Percentiles rank a stretch among this genome's conserved stretches.
Evolutionary conservation across 2,113 vertebrate species (phyloP).

Genomic region (Emydocephalus ijimae): DNA sequence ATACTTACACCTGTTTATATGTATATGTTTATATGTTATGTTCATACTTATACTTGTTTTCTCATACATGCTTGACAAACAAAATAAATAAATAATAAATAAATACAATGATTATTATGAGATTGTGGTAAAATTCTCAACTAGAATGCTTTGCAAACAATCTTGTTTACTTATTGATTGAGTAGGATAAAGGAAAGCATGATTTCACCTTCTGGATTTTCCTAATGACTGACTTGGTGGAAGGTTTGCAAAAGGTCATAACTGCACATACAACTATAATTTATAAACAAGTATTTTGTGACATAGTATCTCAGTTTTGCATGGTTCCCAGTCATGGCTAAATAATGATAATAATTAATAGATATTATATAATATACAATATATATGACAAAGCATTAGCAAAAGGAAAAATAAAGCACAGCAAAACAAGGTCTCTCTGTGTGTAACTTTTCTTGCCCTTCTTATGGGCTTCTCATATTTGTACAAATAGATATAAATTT

Average conservation of each 20-base stretch:
- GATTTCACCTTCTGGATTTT: background rate
- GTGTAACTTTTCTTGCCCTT: background rate
- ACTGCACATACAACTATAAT: background rate
- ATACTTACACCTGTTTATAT: too few species aligned
- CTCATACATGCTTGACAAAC: too few species aligned
- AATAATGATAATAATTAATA: background rate
- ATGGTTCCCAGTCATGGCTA: background rate
- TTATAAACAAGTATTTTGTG: background rate
- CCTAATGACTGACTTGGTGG: background rate
- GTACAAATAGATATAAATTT: background rate
- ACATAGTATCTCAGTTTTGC: background rate
- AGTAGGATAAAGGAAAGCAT: background rate
- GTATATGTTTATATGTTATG: too few species aligned
- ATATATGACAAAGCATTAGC: background rate
- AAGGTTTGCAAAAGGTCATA: background rate
- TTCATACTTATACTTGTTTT: too few species aligned
- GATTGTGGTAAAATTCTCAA: background rate
- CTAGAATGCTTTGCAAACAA: background rate
- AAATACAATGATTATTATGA: background rate
- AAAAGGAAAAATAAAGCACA: background rate
- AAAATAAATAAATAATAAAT: too few species aligned
- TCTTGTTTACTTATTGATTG: background rate
- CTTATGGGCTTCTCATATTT: background rate
- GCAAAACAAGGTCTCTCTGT: background rate
- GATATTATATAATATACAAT: too few species aligned